Evolutionary conservation across 2,797 vertebrate genomes (phyloP), one percentile per base, ranked within the genome.

Genomic region (Hippoglossus hippoglossus): DNA sequence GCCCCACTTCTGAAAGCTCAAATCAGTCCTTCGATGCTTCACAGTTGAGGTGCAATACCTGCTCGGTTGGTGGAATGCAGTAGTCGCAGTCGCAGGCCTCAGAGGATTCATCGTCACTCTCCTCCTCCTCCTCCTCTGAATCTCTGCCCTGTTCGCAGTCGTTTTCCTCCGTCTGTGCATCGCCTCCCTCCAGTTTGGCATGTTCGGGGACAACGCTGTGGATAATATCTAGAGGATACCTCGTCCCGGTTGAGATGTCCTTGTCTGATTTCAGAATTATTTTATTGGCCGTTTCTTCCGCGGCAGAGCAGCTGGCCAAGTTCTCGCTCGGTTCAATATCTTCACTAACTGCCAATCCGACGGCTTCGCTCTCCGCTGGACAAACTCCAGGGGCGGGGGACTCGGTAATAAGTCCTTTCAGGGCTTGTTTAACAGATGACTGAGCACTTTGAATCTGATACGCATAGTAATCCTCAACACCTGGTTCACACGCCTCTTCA

Each of bases 1-100:
- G 0, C 11, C 15, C 41, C 13, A 47, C n/a, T 13, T 67, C 36
- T 57, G n/a, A 21, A 50, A 79, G 39, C 52, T 19, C 5, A n/a
- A 13, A 36, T 19, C 1, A 24, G 75, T 79, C 52, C 71, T 31
- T 50, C 9, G 62, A 34, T 12, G 44, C 36, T 22, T 57, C 18
- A 28, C 65, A 67, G 41, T 31, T 52, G 39, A 18, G 46, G 69
- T 58, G 49, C 13, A 10, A 71, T 94, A 95, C 94, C 94, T 95
- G 87, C 52, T 92, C 85, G 60, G 31, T 36, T 6, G 91, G 82
- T 10, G 92, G 91, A 66, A 90, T 58, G 92, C 94, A 95, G 91
- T 93, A 86, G 68, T 94, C 91, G 80, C 94, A 95, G 63, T 95
- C 92, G 74, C 94, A 95, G 34, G 16, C 6, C 36, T 93, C 93